These are phyloP conservation scores for Copidosoma aretas DNA, from an alignment of 2,888 invertebrate species.

Conservation along the genomic window DNA sequence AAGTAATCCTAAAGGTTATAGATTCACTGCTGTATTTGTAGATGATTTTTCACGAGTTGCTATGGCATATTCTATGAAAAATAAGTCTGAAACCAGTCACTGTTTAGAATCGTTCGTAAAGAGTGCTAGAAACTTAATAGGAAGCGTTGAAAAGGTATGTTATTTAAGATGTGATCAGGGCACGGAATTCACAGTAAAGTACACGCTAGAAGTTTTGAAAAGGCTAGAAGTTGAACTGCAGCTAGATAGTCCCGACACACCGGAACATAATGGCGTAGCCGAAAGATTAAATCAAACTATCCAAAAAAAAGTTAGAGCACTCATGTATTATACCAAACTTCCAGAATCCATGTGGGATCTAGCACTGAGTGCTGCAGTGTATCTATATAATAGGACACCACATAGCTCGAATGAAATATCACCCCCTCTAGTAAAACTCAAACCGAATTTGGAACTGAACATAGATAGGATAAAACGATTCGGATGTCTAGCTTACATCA, in stretches of 20 bases:
- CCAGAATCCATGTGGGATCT: slow-evolving; percentile 43
- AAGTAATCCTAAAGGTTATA: slow-evolving; percentile 21
- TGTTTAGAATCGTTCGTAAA: background rate
- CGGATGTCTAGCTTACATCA: background rate
- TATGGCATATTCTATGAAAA: background rate
- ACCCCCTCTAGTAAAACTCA: background rate
- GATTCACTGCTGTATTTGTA: slow-evolving; percentile 38
- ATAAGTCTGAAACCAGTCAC: background rate
- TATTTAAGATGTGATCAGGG: slow-evolving; percentile 18
- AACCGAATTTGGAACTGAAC: background rate
- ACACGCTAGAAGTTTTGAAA: slow-evolving; percentile 12
- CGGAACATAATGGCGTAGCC: slow-evolving; percentile 8
- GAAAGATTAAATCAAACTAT: slow-evolving; percentile 5
- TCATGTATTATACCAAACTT: background rate
- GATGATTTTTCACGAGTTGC: slow-evolving; percentile 1
- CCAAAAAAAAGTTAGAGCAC: background rate
- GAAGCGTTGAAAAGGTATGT: slow-evolving; percentile 18
- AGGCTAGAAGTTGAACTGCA: slow-evolving; percentile 7
- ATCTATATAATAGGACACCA: slow-evolving; percentile 34
- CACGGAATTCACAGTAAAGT: slow-evolving; percentile 19
- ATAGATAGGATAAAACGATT: slow-evolving; percentile 1
- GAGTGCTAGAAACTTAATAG: background rate
- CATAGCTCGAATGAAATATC: slow-evolving; percentile 33
- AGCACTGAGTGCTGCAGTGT: no score
- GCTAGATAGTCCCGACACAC: slow-evolving; percentile 4